Evolutionary conservation across 1,140 invertebrate species (phyloP), one percentile per base, ranked within the genome.

Genomic region (Heliothis virescens): DNA sequence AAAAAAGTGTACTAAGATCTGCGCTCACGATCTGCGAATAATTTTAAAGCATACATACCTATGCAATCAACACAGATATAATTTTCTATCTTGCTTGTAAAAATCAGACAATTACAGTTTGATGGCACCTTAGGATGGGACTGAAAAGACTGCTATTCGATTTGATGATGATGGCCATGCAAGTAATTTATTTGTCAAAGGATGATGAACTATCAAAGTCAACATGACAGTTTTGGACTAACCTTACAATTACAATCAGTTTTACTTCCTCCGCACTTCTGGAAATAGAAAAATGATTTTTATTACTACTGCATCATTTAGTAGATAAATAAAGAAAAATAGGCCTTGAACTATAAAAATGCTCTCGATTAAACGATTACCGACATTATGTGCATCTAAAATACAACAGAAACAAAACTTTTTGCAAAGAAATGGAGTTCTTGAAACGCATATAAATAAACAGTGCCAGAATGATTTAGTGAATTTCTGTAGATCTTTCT

Each of bases 311-410:
- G 41, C 7, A 12, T 12, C 29, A 21, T 50, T 50, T 26, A 26
- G 47, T 53, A 26, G 2, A 71, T 53, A 10, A 71, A 53, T 52
- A 53, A 53, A 21, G 10, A 53, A 52, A 53, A 16, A 71, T 13
- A 53, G 15, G 48, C 12, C 2, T 9, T 13, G 0, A 13, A 53
- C 18, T 9, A 48, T 10, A 78, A 87, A 79, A 81, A 94, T 94
- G 92, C 85, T 94, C 73, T 91, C 91, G 53, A 87, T 93, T 71
- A 94, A 91, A 79, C 87, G 87, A 69, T 77, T 93, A 29, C 88
- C 91, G 18, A 85, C 85, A 11, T 26, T 92, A 15, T 89, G 89
- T n/a, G 83, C 87, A 18, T 86, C 89, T 57, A 92, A 91, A 84
- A 82, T 91, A 82, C 86, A 90, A 18, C 82, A 86, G 21, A 94